Conservation (phyloP, 1,140 invertebrate genomes). For the Zaprionus nigranus region DNA sequence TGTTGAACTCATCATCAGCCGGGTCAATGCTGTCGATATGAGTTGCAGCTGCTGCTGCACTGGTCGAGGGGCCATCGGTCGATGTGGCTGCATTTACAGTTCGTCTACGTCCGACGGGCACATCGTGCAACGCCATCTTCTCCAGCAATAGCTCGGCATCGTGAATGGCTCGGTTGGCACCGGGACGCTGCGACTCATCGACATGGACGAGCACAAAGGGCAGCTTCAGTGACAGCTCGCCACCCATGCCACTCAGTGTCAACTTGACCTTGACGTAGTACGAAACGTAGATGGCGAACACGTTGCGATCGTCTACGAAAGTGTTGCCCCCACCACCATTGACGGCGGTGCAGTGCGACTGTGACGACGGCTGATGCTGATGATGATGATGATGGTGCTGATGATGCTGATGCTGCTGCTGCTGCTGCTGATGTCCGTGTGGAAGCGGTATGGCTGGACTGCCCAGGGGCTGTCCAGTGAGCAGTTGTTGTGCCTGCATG, state of each 20-base stretch:
- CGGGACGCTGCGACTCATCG: constrained; percentile 61
- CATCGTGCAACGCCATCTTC: constrained; percentile 68
- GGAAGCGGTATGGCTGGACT: constrained; percentile 66
- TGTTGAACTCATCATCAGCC: constrained; percentile 68
- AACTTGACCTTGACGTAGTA: constrained; percentile 95
- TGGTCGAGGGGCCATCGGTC: constrained; percentile 62
- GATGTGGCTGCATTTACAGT: background rate
- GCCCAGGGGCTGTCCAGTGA: constrained; percentile 38
- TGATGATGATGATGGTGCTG: background rate
- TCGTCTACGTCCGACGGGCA: constrained; percentile 45
- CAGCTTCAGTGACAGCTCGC: constrained; percentile 91
- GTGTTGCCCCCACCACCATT: background rate
- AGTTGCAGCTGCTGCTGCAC: constrained; percentile 52
- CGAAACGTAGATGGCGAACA: constrained; percentile 95
- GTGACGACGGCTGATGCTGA: background rate
- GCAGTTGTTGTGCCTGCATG: constrained; percentile 53
- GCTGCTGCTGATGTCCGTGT: background rate
- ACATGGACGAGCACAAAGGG: constrained; percentile 89
- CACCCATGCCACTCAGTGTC: constrained; percentile 91
- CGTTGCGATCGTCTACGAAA: constrained; percentile 89
- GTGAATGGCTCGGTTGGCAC: constrained; percentile 22
- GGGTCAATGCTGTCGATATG: constrained; percentile 64
- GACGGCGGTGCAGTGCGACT: background rate
- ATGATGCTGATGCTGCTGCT: constrained; percentile 17
- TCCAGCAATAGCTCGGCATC: constrained; percentile 59